Conservation (phyloP, 1,140 invertebrate genomes). For the Drosophila ercepeae region DNA sequence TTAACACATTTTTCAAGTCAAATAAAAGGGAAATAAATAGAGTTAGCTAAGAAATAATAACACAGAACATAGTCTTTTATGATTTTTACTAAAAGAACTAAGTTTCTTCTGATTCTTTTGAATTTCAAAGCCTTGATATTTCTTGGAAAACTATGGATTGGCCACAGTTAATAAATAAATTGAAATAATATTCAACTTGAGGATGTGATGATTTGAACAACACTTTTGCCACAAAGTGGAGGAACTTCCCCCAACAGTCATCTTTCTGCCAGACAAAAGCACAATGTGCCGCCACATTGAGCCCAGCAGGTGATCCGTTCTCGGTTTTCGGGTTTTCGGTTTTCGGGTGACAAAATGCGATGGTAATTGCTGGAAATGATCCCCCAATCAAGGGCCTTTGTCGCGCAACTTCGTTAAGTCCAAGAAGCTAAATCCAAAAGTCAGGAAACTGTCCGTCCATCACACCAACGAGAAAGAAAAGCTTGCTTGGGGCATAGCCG, state of each 20-base stretch:
- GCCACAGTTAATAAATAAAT: slow-evolving; percentile 14
- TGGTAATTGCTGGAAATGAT: slow-evolving; percentile 68
- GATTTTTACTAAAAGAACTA: no score
- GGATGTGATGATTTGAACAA: no score
- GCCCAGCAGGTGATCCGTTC: slow-evolving; percentile 60
- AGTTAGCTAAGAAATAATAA: no score
- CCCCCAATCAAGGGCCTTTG: slow-evolving; percentile 62
- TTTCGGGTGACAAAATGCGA: slow-evolving; percentile 68
- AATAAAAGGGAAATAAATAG: no score
- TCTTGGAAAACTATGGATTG: slow-evolving; percentile 13
- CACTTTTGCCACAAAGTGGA: neutral
- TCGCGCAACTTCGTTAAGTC: slow-evolving; percentile 60
- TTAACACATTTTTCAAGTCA: no score
- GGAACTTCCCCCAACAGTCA: neutral
- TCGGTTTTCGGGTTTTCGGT: slow-evolving; percentile 16
- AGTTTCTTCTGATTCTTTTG: no score
- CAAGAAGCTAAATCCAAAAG: slow-evolving; percentile 14
- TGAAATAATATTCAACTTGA: no score
- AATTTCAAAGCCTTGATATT: neutral
- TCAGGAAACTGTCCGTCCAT: slow-evolving; percentile 21
- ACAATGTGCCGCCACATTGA: slow-evolving; percentile 33
- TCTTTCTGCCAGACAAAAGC: slow-evolving; percentile 43
- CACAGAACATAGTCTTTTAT: no score
- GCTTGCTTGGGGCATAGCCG: neutral
- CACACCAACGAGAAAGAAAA: slow-evolving; percentile 1